Percentiles rank a stretch among this genome's conserved stretches.
Evolutionary conservation across 2,888 invertebrate genomes (phyloP).

Genomic region (Nyleta sp.): DNA sequence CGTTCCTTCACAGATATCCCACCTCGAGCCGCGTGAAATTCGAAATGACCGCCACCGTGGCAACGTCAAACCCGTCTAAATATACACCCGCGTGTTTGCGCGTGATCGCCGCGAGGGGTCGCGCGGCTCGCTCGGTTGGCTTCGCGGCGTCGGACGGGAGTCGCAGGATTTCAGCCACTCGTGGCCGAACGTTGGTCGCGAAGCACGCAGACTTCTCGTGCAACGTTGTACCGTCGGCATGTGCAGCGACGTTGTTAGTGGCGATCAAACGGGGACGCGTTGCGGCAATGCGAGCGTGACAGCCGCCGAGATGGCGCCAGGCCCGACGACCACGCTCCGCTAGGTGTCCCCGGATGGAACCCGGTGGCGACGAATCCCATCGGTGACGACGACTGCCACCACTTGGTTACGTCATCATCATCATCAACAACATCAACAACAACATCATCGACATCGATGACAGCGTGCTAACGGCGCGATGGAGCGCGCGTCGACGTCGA

Average conservation of each 20-base stretch:
- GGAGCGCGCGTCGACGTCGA: conserved; percentile 76
- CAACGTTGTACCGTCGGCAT: conserved; percentile 51
- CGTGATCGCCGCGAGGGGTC: conserved; percentile 1
- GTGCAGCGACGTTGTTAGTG: conserved; percentile 41
- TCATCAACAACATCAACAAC: too few species aligned
- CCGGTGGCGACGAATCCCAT: too few species aligned
- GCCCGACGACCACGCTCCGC: conserved; percentile 83
- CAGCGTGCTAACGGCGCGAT: conserved; percentile 62
- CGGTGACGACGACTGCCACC: too few species aligned
- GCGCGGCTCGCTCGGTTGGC: conserved; percentile 5
- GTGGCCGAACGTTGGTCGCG: conserved; percentile 59
- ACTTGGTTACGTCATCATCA: too few species aligned
- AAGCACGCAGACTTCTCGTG: conserved; percentile 28
- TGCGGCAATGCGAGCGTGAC: conserved; percentile 60
- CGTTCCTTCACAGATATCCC: too few species aligned
- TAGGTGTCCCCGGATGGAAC: conserved; percentile 81
- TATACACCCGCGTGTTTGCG: background rate
- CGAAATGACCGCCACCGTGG: too few species aligned
- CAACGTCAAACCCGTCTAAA: conserved; percentile 30
- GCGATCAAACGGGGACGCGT: conserved; percentile 29
- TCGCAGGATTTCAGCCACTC: conserved; percentile 44
- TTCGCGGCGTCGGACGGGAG: conserved; percentile 5
- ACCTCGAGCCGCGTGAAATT: too few species aligned
- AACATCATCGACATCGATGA: conserved; percentile 83
- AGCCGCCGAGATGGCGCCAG: conserved; percentile 81